Conservation (phyloP, 1,140 invertebrate species). For the Calliopsis andreniformis region DNA sequence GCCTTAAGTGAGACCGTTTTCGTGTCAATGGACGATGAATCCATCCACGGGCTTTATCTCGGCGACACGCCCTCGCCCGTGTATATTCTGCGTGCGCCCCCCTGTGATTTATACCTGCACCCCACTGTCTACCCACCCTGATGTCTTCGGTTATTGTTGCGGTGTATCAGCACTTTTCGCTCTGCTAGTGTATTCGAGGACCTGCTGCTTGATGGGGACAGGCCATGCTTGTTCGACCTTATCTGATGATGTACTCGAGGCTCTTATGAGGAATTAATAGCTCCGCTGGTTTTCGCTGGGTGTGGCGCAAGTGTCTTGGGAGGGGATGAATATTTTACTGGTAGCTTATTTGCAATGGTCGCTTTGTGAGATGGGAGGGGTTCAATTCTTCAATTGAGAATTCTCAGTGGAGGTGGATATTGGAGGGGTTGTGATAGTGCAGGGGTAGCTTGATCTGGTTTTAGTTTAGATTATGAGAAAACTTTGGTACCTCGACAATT, state of each 20-base stretch:
- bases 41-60: constrained; percentile 50
- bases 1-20: constrained; percentile 41
- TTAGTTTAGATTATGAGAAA: too few relatives aligned
- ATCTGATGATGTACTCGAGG: neutral
- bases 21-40: constrained; percentile 62
- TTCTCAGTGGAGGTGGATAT: too few relatives aligned
- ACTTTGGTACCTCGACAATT: too few relatives aligned
- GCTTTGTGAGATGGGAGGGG: too few relatives aligned
- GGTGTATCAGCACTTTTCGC: neutral
- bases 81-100: neutral
- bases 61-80: constrained; percentile 7
- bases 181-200: too few relatives aligned
- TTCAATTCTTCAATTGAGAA: too few relatives aligned
- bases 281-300: too few relatives aligned
- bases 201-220: neutral
- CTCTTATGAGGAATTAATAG: neutral
- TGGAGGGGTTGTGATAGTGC: too few relatives aligned
- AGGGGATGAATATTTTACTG: too few relatives aligned
- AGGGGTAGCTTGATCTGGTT: too few relatives aligned
- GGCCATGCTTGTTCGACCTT: neutral
- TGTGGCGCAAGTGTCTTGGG: too few relatives aligned
- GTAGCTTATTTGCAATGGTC: too few relatives aligned
- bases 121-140: neutral
- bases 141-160: constrained; percentile 19
- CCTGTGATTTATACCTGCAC: neutral